A percentile compares a stretch with the other conserved stretches of the same genome.
These are phyloP conservation scores for Drosophila bunnanda DNA, from an alignment of 2,888 invertebrate genomes.

Conservation along the genomic window DNA sequence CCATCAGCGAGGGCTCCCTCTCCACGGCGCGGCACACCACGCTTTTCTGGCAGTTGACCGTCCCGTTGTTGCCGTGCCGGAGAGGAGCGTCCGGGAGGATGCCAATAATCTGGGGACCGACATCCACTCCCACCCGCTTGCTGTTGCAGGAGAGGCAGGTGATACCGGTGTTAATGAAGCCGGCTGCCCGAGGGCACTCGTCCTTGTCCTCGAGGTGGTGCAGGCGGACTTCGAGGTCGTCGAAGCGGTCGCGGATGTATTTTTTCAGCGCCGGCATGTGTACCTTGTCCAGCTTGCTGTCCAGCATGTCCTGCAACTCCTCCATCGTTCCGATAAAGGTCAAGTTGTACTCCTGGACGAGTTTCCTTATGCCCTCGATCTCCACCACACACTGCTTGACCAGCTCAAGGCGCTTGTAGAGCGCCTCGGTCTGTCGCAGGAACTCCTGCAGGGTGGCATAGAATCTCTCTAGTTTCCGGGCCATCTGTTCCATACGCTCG, in stretches of 20 bases:
- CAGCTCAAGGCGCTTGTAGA: slow-evolving; percentile 74
- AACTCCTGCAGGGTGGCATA: slow-evolving; percentile 66
- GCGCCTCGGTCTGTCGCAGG: slow-evolving; percentile 63
- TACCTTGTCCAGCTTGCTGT: slow-evolving; percentile 82
- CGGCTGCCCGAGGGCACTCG: slow-evolving; percentile 79
- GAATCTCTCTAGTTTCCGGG: slow-evolving; percentile 62
- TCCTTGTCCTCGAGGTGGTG: slow-evolving; percentile 57
- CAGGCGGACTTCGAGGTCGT: slow-evolving; percentile 62
- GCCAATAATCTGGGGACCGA: slow-evolving; percentile 51
- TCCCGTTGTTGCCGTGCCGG: neutral
- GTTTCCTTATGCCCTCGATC: slow-evolving; percentile 64
- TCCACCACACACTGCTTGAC: slow-evolving; percentile 77
- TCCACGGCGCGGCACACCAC: slow-evolving; percentile 61
- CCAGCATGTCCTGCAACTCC: slow-evolving; percentile 84
- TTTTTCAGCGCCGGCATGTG: slow-evolving; percentile 83
- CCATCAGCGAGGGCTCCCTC: slow-evolving; percentile 61
- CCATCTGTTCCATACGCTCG: slow-evolving; percentile 68
- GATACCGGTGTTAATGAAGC: slow-evolving; percentile 70
- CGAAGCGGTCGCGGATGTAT: slow-evolving; percentile 72
- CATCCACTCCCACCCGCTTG: slow-evolving; percentile 70
- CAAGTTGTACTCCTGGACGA: slow-evolving; percentile 59
- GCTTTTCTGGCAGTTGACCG: slow-evolving; percentile 55
- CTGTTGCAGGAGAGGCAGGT: slow-evolving; percentile 80
- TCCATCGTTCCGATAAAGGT: slow-evolving; percentile 81
- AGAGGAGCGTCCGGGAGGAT: slow-evolving; percentile 53